phyloP scores from a whole-genome alignment of 2,888 invertebrate species.

The Choreutis nemorana region DNA sequence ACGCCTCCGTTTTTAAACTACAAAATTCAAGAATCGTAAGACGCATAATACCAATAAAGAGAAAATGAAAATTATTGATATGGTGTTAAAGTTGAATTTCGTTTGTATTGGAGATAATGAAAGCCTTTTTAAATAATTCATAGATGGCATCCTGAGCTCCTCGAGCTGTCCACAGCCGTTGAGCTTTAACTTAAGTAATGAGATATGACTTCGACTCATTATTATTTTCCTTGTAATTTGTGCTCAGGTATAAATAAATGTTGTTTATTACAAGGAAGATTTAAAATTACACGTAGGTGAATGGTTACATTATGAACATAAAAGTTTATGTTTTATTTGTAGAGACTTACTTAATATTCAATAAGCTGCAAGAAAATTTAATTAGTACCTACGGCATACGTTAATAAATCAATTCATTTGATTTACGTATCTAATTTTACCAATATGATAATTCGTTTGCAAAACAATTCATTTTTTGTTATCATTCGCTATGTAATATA shows the following conservation, averaged over 20 bases:
- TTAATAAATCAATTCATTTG: too few relatives aligned
- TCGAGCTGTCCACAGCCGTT: constrained; percentile 42
- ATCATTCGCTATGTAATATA: too few relatives aligned
- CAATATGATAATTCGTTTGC: too few relatives aligned
- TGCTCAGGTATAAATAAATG: constrained; percentile 35
- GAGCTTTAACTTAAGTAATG: constrained; percentile 54
- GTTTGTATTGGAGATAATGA: constrained; percentile 10
- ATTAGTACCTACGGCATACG: constrained; percentile 8
- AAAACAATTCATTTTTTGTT: too few relatives aligned
- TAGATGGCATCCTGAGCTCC: constrained; percentile 33
- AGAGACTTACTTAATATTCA: too few relatives aligned
- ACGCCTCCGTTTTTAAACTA: constrained; percentile 25
- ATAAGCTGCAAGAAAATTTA: constrained; percentile 6
- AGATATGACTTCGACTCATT: constrained; percentile 58
- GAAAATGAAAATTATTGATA: constrained; percentile 16
- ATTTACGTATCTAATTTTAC: too few relatives aligned
- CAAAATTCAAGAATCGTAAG: constrained; percentile 11
- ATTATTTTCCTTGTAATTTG: constrained; percentile 50
- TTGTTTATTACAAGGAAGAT: constrained; percentile 39
- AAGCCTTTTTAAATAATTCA: constrained; percentile 21
- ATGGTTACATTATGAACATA: too few relatives aligned
- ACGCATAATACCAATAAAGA: constrained; percentile 5
- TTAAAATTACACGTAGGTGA: constrained; percentile 22
- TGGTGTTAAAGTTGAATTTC: constrained; percentile 10
- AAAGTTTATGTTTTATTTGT: too few relatives aligned